Evolutionary conservation across 2,888 invertebrate species (phyloP).

Genomic region (Leptarthrus brevirostris): DNA sequence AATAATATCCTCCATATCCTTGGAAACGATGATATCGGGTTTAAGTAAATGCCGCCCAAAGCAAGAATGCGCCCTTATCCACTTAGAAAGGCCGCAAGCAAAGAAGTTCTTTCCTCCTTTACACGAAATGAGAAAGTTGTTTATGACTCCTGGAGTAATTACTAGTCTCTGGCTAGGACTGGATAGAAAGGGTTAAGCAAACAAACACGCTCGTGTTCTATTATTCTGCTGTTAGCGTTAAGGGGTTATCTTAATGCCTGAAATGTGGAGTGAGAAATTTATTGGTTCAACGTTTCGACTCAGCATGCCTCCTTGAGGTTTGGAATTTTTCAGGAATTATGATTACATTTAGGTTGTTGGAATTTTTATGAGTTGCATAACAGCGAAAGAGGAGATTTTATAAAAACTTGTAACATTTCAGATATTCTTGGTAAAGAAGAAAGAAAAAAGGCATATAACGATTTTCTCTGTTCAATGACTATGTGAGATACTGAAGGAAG

Average conservation of each 20-base stretch:
- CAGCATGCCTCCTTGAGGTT: background rate
- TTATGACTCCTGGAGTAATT: slow-evolving; percentile 19
- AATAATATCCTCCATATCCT: slow-evolving; percentile 5
- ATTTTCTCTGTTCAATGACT: too few relatives aligned
- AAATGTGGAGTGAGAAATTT: slow-evolving; percentile 9
- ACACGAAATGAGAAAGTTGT: background rate
- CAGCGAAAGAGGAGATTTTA: too few relatives aligned
- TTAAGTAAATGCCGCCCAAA: background rate
- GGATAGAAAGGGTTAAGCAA: slow-evolving; percentile 24
- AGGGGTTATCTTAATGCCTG: background rate
- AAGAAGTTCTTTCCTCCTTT: background rate
- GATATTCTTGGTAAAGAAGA: too few relatives aligned
- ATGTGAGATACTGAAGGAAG: too few relatives aligned
- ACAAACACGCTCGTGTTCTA: background rate
- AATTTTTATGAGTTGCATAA: too few relatives aligned
- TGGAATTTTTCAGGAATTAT: too few relatives aligned
- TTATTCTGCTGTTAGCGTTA: background rate
- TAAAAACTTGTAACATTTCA: too few relatives aligned
- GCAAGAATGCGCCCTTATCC: slow-evolving; percentile 10
- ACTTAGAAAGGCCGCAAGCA: background rate
- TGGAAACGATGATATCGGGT: background rate
- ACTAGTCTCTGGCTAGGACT: background rate
- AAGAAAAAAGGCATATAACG: too few relatives aligned
- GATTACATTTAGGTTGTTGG: too few relatives aligned
- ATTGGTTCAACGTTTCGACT: background rate